Conservation (phyloP, 2,113 vertebrate genomes). For the Heteronetta atricapilla region DNA sequence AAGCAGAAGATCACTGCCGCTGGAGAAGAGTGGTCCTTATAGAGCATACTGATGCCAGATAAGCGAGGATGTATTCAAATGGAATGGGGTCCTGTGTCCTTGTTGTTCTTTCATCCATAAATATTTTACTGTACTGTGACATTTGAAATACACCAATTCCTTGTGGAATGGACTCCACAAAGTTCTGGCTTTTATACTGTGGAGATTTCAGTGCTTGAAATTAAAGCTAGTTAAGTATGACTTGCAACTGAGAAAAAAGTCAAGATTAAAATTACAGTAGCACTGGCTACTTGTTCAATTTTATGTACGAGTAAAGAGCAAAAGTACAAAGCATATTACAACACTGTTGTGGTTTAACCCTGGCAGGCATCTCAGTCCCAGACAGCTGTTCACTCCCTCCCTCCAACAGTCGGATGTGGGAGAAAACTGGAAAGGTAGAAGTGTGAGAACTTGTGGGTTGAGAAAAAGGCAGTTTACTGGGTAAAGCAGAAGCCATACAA, state of each 20-base stretch:
- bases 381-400: too few relatives aligned
- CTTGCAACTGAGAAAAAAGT: neutral
- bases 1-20: neutral
- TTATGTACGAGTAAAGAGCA: neutral
- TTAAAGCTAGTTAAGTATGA: neutral
- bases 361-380: too few relatives aligned
- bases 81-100: neutral
- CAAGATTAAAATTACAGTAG: neutral
- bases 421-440: too few relatives aligned
- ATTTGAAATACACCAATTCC: neutral
- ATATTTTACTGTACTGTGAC: neutral
- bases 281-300: neutral
- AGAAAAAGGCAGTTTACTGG: too few relatives aligned
- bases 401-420: too few relatives aligned
- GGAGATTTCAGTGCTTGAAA: neutral
- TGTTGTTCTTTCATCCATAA: neutral
- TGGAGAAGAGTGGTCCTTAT: neutral
- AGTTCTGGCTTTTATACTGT: neutral
- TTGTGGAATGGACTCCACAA: neutral
- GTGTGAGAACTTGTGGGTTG: too few relatives aligned
- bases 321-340: neutral
- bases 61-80: neutral
- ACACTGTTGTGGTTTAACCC: neutral
- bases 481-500: too few relatives aligned
- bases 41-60: neutral